These are phyloP conservation scores for Hippasteria phrygiana DNA, from an alignment of 53 echinoderm and acorn worm genomes.

Conservation along the genomic window DNA sequence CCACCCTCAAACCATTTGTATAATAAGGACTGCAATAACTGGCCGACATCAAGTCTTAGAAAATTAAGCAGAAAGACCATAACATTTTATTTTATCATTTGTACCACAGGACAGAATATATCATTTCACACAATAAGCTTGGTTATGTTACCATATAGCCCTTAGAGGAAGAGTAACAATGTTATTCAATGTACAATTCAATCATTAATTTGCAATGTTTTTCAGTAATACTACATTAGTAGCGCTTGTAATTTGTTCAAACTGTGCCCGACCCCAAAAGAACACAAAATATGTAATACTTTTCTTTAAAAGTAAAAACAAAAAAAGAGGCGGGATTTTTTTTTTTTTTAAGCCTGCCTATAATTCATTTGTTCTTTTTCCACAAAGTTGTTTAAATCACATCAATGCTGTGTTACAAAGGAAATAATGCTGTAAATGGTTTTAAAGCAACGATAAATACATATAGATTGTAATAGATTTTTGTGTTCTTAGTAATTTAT, in stretches of 20 bases:
- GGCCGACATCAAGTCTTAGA: background rate
- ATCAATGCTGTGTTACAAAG: no score
- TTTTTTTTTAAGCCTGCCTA: background rate
- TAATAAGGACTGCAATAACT: background rate
- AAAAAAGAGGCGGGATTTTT: background rate
- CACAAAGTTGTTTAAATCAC: slow-evolving; percentile 40
- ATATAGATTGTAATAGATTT: no score
- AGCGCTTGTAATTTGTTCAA: slow-evolving; percentile 40
- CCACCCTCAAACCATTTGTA: no score
- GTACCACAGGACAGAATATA: slow-evolving; percentile 61
- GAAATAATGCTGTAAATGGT: no score
- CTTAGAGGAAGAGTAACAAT: slow-evolving; percentile 54
- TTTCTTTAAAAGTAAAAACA: slow-evolving; percentile 22
- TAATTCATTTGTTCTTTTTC: background rate
- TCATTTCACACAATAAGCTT: slow-evolving; percentile 62
- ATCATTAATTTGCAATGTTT: slow-evolving; percentile 29
- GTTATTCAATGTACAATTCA: slow-evolving; percentile 53
- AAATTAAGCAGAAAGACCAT: slow-evolving; percentile 57
- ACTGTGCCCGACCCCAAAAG: slow-evolving; percentile 9
- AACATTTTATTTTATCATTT: slow-evolving; percentile 46
- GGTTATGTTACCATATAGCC: slow-evolving; percentile 45
- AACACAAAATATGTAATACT: slow-evolving; percentile 32
- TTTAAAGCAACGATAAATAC: no score
- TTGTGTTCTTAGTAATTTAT: no score
- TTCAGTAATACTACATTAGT: slow-evolving; percentile 61